Conservation (phyloP, 2,113 vertebrate genomes). For the Hippolais icterina region DNA sequence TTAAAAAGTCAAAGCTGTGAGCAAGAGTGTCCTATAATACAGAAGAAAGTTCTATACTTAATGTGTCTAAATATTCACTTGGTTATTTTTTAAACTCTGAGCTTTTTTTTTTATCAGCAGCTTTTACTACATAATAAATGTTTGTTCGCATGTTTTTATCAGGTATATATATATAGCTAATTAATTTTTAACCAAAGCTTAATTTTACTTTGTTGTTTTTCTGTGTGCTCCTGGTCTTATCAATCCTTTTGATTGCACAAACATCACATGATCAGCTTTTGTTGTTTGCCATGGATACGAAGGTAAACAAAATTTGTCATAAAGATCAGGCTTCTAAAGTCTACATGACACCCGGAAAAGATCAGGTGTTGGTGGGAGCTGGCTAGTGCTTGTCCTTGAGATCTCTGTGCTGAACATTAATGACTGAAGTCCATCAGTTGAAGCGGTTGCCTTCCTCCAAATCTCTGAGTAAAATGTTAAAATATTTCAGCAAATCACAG, state of each 20-base stretch:
- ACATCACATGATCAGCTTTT: neutral
- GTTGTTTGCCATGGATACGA: neutral
- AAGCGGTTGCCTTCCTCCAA: neutral
- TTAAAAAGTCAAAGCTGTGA: neutral
- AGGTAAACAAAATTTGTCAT: neutral
- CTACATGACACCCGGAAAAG: neutral
- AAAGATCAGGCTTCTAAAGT: neutral
- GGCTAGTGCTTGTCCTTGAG: neutral
- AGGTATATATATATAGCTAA: neutral
- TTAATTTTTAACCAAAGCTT: constrained; percentile 50
- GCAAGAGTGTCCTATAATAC: neutral
- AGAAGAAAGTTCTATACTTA: neutral
- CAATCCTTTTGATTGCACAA: neutral
- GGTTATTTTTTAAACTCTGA: neutral
- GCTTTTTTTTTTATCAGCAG: neutral
- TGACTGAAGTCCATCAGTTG: neutral
- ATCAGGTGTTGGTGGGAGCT: neutral
- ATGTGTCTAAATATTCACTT: neutral
- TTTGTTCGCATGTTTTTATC: neutral
- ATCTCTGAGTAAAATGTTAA: neutral
- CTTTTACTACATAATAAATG: neutral
- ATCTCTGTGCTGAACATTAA: neutral
- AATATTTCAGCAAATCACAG: neutral
- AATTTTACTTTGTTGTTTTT: neutral
- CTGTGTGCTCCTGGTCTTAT: neutral